Conservation (phyloP, 2,888 invertebrate species). For the Hanleya hanleyi region DNA sequence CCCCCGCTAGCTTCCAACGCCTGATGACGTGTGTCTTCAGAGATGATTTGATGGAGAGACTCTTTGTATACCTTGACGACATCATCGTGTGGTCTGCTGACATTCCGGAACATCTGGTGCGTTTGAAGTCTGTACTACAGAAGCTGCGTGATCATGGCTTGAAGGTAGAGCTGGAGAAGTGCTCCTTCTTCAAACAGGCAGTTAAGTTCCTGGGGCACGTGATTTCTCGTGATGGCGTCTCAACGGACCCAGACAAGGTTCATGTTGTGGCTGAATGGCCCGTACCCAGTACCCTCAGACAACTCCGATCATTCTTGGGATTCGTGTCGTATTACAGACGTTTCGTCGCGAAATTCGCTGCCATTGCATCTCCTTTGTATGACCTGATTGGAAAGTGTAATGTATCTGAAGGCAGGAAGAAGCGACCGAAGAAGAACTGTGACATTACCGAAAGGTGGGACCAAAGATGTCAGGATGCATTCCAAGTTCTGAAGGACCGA, state of each 20-base stretch:
- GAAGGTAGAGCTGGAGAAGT: constrained; percentile 31
- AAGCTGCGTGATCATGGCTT: constrained; percentile 30
- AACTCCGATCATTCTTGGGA: constrained; percentile 30
- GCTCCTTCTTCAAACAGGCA: constrained; percentile 28
- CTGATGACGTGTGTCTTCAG: constrained; percentile 31
- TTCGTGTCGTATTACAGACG: constrained; percentile 32
- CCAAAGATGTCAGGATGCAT: constrained; percentile 26
- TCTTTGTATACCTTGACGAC: constrained; percentile 27
- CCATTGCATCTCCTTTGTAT: constrained; percentile 20
- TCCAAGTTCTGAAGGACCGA: constrained; percentile 25
- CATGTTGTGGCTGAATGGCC: constrained; percentile 24
- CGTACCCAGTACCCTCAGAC: constrained; percentile 17
- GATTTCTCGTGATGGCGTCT: constrained; percentile 24
- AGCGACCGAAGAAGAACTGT: background rate
- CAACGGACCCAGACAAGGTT: constrained; percentile 19
- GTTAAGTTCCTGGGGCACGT: constrained; percentile 37
- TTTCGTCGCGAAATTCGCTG: constrained; percentile 26
- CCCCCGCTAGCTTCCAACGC: constrained; percentile 21
- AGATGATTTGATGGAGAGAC: constrained; percentile 14
- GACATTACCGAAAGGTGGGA: constrained; percentile 17
- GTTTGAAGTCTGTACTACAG: too few species aligned
- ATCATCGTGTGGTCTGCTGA: constrained; percentile 23
- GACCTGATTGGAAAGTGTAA: constrained; percentile 11
- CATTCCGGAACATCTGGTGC: too few species aligned
- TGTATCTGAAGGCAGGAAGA: background rate